phyloP scores from a whole-genome alignment of 2,888 invertebrate genomes.

The Mythimna lalbum region DNA sequence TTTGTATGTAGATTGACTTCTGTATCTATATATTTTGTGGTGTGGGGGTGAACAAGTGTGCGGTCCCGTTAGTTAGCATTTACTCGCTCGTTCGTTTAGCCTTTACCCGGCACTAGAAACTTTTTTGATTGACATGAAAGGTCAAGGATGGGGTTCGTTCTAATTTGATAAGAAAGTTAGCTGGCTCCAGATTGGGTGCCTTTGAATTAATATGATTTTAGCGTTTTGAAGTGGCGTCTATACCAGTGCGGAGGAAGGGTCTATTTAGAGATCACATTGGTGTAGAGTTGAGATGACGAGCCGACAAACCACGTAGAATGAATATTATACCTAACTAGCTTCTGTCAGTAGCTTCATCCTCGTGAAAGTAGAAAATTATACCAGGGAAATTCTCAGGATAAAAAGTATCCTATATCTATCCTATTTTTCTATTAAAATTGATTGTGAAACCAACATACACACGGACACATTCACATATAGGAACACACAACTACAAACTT shows the following conservation, averaged over 20 bases:
- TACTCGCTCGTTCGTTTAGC: neutral
- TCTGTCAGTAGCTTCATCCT: too few species aligned
- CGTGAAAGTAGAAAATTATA: too few species aligned
- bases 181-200: constrained; percentile 9
- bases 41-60: neutral
- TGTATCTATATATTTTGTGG: too few species aligned
- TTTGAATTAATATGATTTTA: constrained; percentile 14
- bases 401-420: too few species aligned
- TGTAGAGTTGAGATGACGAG: neutral
- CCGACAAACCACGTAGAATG: too few species aligned
- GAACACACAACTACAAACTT: too few species aligned
- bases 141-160: constrained; percentile 10
- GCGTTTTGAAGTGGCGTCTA: constrained; percentile 10
- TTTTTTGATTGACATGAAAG: constrained; percentile 40
- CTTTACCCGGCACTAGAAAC: neutral
- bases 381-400: too few species aligned
- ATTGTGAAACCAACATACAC: too few species aligned
- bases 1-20: too few species aligned
- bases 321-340: too few species aligned
- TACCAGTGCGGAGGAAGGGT: neutral
- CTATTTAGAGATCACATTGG: neutral
- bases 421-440: too few species aligned
- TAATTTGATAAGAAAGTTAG: constrained; percentile 39
- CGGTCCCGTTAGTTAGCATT: neutral
- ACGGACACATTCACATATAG: too few species aligned